phyloP scores from a whole-genome alignment of 2,113 vertebrate genomes.

The Phasianus colchicus region DNA sequence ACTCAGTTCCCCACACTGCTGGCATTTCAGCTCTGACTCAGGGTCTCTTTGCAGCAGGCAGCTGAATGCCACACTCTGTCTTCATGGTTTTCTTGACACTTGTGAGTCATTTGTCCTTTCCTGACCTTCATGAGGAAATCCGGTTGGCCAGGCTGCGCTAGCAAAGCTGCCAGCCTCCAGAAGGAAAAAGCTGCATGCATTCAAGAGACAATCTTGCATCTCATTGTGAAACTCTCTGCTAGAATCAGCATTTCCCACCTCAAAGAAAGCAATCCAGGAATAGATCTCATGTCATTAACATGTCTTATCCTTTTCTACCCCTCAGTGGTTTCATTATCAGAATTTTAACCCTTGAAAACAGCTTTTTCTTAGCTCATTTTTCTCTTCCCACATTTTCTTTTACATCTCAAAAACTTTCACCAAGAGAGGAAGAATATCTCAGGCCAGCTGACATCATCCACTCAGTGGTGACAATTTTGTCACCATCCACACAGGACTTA shows the following conservation, averaged over 20 bases:
- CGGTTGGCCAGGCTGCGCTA: accelerated
- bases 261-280: neutral
- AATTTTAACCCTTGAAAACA: neutral
- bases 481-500: neutral
- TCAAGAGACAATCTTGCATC: neutral
- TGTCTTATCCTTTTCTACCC: neutral
- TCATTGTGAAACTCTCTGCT: neutral
- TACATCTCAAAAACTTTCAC: neutral
- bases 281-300: neutral
- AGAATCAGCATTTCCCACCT: neutral
- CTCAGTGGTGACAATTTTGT: neutral
- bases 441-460: neutral
- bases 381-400: neutral
- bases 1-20: neutral
- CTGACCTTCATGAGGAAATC: neutral
- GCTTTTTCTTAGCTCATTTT: neutral
- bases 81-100: neutral
- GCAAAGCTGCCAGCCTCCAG: neutral
- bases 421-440: neutral
- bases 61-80: neutral
- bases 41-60: neutral
- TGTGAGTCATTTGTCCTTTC: neutral
- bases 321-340: neutral
- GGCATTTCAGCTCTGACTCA: conserved; percentile 42
- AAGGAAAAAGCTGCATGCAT: neutral